Evolutionary conservation across 2,888 invertebrate species (phyloP).

Genomic region (Oligia latruncula): DNA sequence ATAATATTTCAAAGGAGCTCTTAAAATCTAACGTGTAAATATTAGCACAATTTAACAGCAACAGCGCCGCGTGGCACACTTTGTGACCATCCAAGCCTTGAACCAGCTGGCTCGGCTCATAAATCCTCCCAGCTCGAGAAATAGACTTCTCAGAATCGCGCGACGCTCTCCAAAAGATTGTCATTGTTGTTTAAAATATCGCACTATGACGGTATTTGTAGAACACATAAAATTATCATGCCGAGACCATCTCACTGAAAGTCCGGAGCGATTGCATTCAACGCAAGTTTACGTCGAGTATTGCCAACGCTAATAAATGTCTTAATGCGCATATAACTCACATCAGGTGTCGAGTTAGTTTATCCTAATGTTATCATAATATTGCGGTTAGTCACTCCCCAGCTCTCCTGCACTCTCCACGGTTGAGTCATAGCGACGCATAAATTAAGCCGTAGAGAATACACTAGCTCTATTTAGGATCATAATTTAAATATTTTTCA

Average conservation of each 20-base stretch:
- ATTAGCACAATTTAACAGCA: constrained; percentile 66
- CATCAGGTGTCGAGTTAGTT: constrained; percentile 53
- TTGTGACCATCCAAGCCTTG: constrained; percentile 65
- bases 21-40: constrained; percentile 65
- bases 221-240: constrained; percentile 33
- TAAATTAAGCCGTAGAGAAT: constrained; percentile 55
- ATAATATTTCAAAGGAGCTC: constrained; percentile 70
- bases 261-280: constrained; percentile 29
- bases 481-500: constrained; percentile 69
- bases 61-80: constrained; percentile 58
- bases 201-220: constrained; percentile 34
- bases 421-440: constrained; percentile 62
- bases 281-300: constrained; percentile 32
- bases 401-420: constrained; percentile 38
- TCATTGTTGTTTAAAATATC: constrained; percentile 57
- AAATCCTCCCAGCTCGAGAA: constrained; percentile 55
- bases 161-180: constrained; percentile 52
- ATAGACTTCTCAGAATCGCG: constrained; percentile 60
- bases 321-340: constrained; percentile 56
- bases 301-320: constrained; percentile 57
- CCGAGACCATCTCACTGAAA: constrained; percentile 17
- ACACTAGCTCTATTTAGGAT: constrained; percentile 62
- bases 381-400: constrained; percentile 49
- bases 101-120: constrained; percentile 48
- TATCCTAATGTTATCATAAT: constrained; percentile 59